Conservation (phyloP, 2,888 invertebrate genomes). For the Dicyrtoma fusca region DNA sequence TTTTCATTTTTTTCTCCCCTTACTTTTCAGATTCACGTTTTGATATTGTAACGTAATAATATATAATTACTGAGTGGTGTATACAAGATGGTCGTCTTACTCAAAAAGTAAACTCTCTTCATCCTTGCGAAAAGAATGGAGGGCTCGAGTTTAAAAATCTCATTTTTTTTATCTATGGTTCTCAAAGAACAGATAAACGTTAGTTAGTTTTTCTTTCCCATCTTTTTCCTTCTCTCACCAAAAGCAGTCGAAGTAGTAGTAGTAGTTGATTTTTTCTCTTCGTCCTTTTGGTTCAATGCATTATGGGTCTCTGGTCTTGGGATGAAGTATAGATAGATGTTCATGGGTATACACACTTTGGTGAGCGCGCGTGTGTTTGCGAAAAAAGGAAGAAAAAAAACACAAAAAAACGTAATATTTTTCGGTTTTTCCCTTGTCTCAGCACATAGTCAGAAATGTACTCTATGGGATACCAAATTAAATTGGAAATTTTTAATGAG, state of each 20-base stretch:
- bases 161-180: too few species aligned
- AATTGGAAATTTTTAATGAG: slow-evolving; percentile 28
- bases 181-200: neutral
- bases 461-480: slow-evolving; percentile 7
- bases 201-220: neutral
- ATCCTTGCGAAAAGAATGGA: too few species aligned
- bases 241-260: neutral
- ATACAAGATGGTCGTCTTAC: too few species aligned
- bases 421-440: neutral
- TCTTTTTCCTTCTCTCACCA: neutral
- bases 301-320: neutral
- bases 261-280: too few species aligned
- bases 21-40: neutral
- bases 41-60: neutral
- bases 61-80: neutral
- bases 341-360: neutral
- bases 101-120: too few species aligned
- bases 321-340: slow-evolving; percentile 3
- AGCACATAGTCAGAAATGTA: neutral
- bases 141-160: too few species aligned
- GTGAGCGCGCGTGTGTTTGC: neutral
- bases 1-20: slow-evolving; percentile 2
- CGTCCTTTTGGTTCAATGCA: too few species aligned
- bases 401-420: neutral
- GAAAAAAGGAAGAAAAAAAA: neutral